Conservation (phyloP, 2,888 invertebrate genomes). For the Phasia obesa region DNA sequence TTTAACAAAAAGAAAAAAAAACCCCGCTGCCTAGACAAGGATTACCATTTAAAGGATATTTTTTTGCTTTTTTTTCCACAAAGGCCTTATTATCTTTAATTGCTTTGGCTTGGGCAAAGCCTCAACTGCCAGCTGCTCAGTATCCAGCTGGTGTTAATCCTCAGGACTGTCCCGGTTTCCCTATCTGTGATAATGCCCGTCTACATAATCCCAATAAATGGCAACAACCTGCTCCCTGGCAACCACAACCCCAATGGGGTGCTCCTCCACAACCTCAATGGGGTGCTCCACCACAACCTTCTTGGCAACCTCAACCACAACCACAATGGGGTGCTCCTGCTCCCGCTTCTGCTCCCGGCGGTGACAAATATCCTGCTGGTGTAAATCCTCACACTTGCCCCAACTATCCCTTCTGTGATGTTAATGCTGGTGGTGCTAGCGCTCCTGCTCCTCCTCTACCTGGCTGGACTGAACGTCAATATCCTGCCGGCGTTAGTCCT, state of each 20-base stretch:
- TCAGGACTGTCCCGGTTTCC: conserved; percentile 83
- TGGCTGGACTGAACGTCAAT: conserved; percentile 82
- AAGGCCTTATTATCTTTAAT: conserved; percentile 79
- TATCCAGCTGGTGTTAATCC: conserved; percentile 84
- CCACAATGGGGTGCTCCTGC: conserved; percentile 77
- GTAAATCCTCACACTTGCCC: conserved; percentile 83
- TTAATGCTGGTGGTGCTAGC: conserved; percentile 78
- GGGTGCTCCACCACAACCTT: conserved; percentile 71
- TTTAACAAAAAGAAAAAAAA: no score
- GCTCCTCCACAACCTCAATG: conserved; percentile 75
- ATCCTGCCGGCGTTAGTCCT: conserved; percentile 83
- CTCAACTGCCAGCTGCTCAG: conserved; percentile 82
- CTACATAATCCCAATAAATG: conserved; percentile 81
- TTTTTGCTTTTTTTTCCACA: conserved; percentile 45
- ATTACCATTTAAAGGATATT: conserved; percentile 38
- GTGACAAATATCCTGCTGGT: conserved; percentile 83
- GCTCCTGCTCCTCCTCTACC: conserved; percentile 82
- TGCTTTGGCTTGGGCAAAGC: conserved; percentile 80
- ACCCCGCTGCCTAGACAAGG: conserved; percentile 1
- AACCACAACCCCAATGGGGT: conserved; percentile 75
- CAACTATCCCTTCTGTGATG: conserved; percentile 84
- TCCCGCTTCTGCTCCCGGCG: conserved; percentile 77
- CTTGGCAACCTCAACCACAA: conserved; percentile 74
- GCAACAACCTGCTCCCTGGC: conserved; percentile 76
- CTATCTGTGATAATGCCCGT: conserved; percentile 83